These are phyloP conservation scores for Muntiacus muntjak DNA, from an alignment of 2,113 vertebrate genomes.

Conservation along the genomic window DNA sequence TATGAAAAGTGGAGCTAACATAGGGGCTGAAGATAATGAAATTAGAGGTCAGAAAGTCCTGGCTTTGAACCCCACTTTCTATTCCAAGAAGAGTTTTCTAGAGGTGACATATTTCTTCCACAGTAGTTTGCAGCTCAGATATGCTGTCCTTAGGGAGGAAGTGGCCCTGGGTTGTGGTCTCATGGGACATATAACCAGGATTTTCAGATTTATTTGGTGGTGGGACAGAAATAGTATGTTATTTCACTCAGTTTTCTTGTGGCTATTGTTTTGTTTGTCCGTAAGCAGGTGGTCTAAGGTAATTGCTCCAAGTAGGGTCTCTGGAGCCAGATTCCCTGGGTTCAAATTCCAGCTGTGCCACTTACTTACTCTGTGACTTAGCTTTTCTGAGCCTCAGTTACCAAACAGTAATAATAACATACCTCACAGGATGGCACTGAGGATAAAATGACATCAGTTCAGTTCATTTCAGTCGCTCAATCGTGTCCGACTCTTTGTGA, in stretches of 20 bases:
- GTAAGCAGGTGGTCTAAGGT: background rate
- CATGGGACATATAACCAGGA: background rate
- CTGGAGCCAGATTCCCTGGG: background rate
- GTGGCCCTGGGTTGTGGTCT: background rate
- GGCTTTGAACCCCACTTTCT: background rate
- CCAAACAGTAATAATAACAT: background rate
- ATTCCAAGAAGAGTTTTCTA: background rate
- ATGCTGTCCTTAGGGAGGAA: background rate
- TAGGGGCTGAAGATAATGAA: background rate
- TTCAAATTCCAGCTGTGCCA: background rate
- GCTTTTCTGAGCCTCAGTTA: background rate
- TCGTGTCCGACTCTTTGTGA: rapidly evolving
- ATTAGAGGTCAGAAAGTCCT: background rate
- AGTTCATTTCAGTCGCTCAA: background rate
- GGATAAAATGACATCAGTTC: background rate
- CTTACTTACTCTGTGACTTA: slow-evolving; percentile 3
- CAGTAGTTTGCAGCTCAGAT: background rate
- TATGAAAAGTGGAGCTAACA: background rate
- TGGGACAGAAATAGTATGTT: background rate
- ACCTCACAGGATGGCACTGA: background rate
- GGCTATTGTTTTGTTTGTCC: background rate
- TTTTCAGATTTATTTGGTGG: background rate
- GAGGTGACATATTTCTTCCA: background rate
- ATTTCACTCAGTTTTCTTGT: background rate
- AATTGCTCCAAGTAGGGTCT: background rate